Conservation (phyloP, 2,113 vertebrate species). For the Leucopsar rothschildi region DNA sequence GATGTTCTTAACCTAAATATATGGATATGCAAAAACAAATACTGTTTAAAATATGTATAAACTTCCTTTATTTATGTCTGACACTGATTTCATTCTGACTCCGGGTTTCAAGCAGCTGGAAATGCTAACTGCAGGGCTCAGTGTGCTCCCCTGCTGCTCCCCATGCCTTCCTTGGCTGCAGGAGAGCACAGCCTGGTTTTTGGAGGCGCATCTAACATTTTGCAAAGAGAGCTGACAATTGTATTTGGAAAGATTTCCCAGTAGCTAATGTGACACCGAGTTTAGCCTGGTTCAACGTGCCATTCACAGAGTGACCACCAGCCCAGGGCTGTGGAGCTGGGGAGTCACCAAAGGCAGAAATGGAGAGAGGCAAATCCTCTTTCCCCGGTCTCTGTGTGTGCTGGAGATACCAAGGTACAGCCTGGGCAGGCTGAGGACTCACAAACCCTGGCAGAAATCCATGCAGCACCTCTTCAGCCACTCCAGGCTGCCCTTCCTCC, state of each 20-base stretch:
- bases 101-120: slow-evolving; percentile 36
- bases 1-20: slow-evolving; percentile 62
- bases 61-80: slow-evolving; percentile 66
- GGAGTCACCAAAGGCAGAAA: neutral
- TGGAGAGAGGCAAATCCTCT: neutral
- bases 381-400: neutral
- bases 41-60: slow-evolving; percentile 49
- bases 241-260: neutral
- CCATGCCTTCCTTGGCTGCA: neutral
- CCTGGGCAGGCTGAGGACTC: neutral
- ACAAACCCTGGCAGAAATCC: neutral
- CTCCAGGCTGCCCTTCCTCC: neutral
- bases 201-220: neutral
- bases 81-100: neutral
- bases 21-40: slow-evolving; percentile 40
- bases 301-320: neutral
- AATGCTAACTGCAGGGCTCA: neutral
- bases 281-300: neutral
- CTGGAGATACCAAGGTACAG: neutral
- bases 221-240: neutral
- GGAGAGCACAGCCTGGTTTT: neutral
- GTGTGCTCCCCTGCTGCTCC: neutral
- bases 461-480: neutral
- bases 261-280: neutral
- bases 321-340: neutral